Conservation (phyloP, 2,113 vertebrate species). For the Syngnathus scovelli region DNA sequence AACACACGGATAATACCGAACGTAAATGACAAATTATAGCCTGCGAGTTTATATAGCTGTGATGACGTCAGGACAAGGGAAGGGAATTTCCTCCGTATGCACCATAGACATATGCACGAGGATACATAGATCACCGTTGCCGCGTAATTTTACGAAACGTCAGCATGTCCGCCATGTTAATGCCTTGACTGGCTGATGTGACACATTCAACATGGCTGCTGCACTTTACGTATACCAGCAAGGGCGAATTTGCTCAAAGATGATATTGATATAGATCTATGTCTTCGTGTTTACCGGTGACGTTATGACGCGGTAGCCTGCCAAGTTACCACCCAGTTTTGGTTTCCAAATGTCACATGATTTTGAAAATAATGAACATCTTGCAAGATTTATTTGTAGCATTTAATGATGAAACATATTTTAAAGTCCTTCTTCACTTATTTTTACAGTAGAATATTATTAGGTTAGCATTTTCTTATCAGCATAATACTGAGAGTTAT, state of each 20-base stretch:
- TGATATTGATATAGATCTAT: neutral
- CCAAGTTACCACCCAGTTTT: too few species aligned
- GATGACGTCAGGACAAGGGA: neutral
- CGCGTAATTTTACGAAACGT: neutral
- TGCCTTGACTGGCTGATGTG: neutral
- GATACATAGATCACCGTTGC: neutral
- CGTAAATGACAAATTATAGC: neutral
- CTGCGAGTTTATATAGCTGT: neutral
- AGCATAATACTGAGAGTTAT: too few species aligned
- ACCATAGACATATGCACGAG: neutral
- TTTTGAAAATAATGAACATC: neutral
- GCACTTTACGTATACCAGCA: neutral
- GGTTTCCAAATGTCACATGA: conserved; percentile 1
- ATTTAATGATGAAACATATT: too few species aligned
- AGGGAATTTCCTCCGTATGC: neutral
- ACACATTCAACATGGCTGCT: neutral
- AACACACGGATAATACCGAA: neutral
- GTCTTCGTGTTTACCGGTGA: too few species aligned
- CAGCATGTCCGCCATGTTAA: neutral
- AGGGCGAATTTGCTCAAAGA: neutral
- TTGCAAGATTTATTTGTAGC: too few species aligned
- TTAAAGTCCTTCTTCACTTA: too few species aligned
- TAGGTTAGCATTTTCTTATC: too few species aligned
- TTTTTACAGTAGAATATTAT: too few species aligned
- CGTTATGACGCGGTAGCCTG: too few species aligned